Evolutionary conservation across 2,888 invertebrate species (phyloP).

Genomic region (Metalampra italica): DNA sequence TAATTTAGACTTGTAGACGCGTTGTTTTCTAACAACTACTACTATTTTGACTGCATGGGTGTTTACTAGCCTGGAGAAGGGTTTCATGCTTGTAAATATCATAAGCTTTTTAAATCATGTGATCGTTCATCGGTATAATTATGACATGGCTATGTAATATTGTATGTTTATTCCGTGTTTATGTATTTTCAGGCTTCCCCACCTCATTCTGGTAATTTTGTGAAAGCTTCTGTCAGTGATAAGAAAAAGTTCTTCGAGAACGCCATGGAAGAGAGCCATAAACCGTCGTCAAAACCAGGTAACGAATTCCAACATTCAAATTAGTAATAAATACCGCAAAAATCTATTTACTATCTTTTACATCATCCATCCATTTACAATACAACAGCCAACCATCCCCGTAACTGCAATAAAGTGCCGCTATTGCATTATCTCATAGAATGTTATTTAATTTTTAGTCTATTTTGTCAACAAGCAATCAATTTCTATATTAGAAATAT

Average conservation of each 20-base stretch:
- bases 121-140: constrained; percentile 1
- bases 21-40: constrained; percentile 39
- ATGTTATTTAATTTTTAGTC: neutral
- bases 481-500: neutral
- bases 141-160: neutral
- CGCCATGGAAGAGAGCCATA: constrained; percentile 95
- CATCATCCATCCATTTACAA: too few species aligned
- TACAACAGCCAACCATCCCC: too few species aligned
- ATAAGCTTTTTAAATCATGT: constrained; percentile 58
- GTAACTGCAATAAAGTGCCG: neutral
- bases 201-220: constrained; percentile 84
- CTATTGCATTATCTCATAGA: neutral
- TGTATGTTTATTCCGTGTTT: neutral
- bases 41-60: constrained; percentile 66
- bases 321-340: too few species aligned
- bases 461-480: neutral
- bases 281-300: constrained; percentile 92
- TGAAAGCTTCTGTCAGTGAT: constrained; percentile 93
- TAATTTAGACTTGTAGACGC: constrained; percentile 45
- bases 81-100: constrained; percentile 68
- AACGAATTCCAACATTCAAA: constrained; percentile 9
- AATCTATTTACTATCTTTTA: too few species aligned
- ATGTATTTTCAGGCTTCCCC: constrained; percentile 74
- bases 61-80: constrained; percentile 60
- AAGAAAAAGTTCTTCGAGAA: constrained; percentile 97